These are phyloP conservation scores for Agelaius tricolor DNA, from an alignment of 2,113 vertebrate species.

Conservation along the genomic window DNA sequence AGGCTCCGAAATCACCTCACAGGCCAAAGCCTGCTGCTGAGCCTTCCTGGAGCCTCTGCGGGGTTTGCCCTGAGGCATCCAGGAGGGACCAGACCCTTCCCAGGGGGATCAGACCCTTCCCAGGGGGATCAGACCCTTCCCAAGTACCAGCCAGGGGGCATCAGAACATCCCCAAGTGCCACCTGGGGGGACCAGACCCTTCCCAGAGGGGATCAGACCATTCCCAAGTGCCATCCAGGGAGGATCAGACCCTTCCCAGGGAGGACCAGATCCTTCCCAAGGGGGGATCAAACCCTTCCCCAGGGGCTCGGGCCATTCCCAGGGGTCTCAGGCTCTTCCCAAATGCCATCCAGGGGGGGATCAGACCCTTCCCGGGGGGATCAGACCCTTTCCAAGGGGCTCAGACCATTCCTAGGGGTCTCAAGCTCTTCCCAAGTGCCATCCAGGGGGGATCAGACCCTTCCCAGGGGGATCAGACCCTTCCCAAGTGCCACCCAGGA, in stretches of 20 bases:
- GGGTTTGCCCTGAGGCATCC: rapidly evolving
- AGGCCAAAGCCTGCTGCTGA: background rate
- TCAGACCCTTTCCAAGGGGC: background rate
- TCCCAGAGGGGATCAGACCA: rapidly evolving
- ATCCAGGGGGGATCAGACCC: no score
- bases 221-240: no score
- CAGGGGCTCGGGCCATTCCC: no score
- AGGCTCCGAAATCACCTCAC: background rate
- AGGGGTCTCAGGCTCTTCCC: rapidly evolving
- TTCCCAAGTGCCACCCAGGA: background rate
- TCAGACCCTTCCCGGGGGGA: rapidly evolving
- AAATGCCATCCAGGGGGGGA: rapidly evolving
- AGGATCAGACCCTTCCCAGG: background rate
- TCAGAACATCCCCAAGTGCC: background rate
- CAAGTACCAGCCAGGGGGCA: no score
- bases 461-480: no score
- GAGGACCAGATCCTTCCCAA: background rate
- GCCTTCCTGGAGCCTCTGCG: background rate
- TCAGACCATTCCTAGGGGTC: rapidly evolving
- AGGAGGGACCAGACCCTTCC: background rate
- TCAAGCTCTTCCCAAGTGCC: no score
- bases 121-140: no score
- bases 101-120: background rate
- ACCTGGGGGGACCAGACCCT: no score
- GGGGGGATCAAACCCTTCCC: rapidly evolving